Evolutionary conservation across 2,888 invertebrate genomes (phyloP), one percentile per base, ranked within the genome.

Genomic region (Ceraclea dissimilis): DNA sequence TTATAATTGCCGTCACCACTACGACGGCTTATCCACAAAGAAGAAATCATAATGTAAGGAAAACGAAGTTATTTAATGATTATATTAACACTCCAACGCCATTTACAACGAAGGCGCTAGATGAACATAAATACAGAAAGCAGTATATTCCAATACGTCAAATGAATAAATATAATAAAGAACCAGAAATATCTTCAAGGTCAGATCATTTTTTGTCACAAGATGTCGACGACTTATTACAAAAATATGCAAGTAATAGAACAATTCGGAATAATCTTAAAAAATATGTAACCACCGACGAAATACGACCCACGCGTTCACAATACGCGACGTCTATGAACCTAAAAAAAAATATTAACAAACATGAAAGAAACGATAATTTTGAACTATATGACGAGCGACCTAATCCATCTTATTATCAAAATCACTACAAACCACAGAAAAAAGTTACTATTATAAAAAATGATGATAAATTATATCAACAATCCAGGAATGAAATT

Each of bases 231-330:
- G 21, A 34, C 17, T 21, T 34, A 18, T n/a, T 16, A 18, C 33
- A 54, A 20, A 49, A 49, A 8, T 10, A 11, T 6, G n/a, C n/a
- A 13, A 6, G 34, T 39, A 39, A 16, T 13, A 39, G 13, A 39
- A 39, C n/a, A 13, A 39, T 5, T 8, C 4, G 22, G 21, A 51
- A 13, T 16, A 44, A 16, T 16, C 10, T n/a, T 11, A n/a, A 49
- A 21, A 47, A 22, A 8, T 33, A 53, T 33, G 5, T 48, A 1
- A 53, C 50, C 21, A 47, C 39, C 2, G 53, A 53, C 31, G 19
- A 53, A 33, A 53, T 53, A 26, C 47, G 53, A 48, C 33, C 34
- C 6, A 43, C 44, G 26, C 26, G 26, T 26, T 26, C 4, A 6
- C 26, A 26, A 26, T 26, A 26, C 10, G 4, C 26, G 10, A 26